Conservation (phyloP, 1,140 invertebrate genomes). For the Cephus cinctus region DNA sequence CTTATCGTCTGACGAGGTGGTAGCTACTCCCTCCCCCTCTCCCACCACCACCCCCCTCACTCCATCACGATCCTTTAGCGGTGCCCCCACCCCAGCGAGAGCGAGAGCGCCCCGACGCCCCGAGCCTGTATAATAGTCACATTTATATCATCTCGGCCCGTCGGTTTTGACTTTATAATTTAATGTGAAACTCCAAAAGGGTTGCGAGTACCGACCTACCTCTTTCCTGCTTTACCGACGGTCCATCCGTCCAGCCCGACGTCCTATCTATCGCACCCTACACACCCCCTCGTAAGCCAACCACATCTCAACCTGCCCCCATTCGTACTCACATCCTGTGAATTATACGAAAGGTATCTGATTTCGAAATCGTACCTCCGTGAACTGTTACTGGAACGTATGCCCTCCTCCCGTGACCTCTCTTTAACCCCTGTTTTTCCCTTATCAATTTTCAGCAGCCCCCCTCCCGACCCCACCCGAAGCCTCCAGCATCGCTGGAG, state of each 20-base stretch:
- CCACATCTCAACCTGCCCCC: background rate
- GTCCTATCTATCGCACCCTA: too few species aligned
- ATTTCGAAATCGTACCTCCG: slow-evolving; percentile 32
- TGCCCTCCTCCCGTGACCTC: too few species aligned
- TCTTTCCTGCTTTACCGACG: background rate
- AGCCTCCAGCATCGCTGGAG: too few species aligned
- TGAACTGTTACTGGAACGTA: too few species aligned
- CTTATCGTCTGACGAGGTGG: slow-evolving; percentile 43
- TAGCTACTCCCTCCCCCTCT: slow-evolving; percentile 2
- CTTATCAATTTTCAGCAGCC: too few species aligned
- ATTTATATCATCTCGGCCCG: slow-evolving; percentile 49
- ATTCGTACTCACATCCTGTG: slow-evolving; percentile 16
- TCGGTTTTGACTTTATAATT: slow-evolving; percentile 54
- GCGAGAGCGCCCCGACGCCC: background rate
- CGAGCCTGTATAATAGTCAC: slow-evolving; percentile 47
- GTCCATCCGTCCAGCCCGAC: slow-evolving; percentile 17
- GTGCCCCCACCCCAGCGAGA: too few species aligned
- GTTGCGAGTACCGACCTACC: slow-evolving; percentile 19
- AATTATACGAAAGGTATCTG: slow-evolving; percentile 41
- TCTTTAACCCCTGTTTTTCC: too few species aligned
- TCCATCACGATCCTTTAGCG: too few species aligned
- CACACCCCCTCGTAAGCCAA: background rate
- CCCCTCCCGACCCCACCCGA: too few species aligned
- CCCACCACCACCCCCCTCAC: slow-evolving; percentile 14
- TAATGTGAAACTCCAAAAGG: slow-evolving; percentile 40